These are phyloP conservation scores for Baryphthengus martii DNA, from an alignment of 2,113 vertebrate species.

Conservation along the genomic window DNA sequence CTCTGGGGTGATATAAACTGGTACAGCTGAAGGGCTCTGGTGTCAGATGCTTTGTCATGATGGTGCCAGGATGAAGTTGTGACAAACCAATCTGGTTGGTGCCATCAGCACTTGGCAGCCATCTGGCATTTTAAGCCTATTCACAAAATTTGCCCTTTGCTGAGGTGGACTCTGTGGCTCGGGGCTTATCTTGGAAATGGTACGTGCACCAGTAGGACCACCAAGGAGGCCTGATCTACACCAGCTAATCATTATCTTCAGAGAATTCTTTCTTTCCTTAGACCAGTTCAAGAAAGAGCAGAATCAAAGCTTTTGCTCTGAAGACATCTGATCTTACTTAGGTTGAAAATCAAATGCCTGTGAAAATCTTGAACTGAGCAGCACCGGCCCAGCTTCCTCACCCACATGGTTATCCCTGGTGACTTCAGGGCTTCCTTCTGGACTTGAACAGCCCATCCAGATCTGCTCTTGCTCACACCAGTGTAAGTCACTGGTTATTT, in stretches of 20 bases:
- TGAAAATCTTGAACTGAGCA: not conserved
- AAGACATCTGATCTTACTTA: not conserved
- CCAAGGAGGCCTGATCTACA: not conserved
- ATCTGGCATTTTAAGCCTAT: not conserved
- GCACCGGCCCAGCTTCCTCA: not conserved
- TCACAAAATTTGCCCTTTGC: not conserved
- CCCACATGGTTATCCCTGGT: not conserved
- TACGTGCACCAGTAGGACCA: not conserved
- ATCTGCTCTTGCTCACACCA: not conserved
- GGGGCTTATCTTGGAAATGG: not conserved
- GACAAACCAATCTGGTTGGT: not conserved
- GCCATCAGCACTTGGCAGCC: not conserved
- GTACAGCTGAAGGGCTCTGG: not conserved
- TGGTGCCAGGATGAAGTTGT: not conserved
- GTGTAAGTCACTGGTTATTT: not conserved
- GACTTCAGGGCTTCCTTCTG: not conserved
- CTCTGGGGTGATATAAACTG: not conserved
- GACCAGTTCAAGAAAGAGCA: not conserved
- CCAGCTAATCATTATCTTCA: not conserved
- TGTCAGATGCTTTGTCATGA: not conserved
- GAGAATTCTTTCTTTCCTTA: not conserved
- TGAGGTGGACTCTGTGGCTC: not conserved
- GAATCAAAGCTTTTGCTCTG: not conserved
- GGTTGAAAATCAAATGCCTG: not conserved
- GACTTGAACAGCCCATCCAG: not conserved